Base-by-base conservation (phyloP, 2,888 invertebrate species). In the Gymnocheta viridis region DNA sequence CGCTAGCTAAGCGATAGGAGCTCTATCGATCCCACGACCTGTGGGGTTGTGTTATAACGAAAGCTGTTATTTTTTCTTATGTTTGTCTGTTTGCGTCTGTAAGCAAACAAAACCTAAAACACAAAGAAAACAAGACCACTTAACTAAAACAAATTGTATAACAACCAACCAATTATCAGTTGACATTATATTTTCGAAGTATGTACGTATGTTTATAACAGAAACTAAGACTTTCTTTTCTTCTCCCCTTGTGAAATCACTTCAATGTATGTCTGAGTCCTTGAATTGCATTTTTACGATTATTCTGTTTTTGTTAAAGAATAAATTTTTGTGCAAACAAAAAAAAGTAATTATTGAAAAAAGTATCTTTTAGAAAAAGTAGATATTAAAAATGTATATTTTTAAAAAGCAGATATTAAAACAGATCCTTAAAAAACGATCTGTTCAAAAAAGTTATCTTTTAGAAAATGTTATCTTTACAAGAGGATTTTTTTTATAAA, bases 81-180 rank as follows among this genome's bases (percentile, higher is more conserved):
- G 22, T 22, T 9, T 49, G 19, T 2, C 47, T 2, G 41, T n/a
- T n/a, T n/a, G n/a, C n/a, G 4, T 49, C 22, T 62, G 5, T 29
- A 66, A 67, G 79, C 56, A 49, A 74, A 74, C 67, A 49, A 73
- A 67, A 81, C 51, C 41, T 22, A 38, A 49, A 58, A 19, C 56
- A 80, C 44, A 67, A 62, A 76, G 72, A 79, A 77, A 84, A 81
- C 72, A 51, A 10, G 54, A 76, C 76, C 67, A 80, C 80, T 84
- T 81, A 67, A 73, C 80, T 84, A 77, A 66, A 84, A 80, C 83
- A 84, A 81, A 81, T 84, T 84, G 77, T 81, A 84, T 67, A 84
- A 84, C 77, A 84, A 84, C 80, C 67, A 80, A 81, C 60, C 80
- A 81, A 84, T 83, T 84, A 80, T 67, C 80, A 84, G 72, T 84